Percentiles rank a stretch among this genome's conserved stretches.
These are phyloP conservation scores for honey bee (Apis mellifera) DNA, from an alignment of 1,140 invertebrate species.

Conservation along the genomic window DNA sequence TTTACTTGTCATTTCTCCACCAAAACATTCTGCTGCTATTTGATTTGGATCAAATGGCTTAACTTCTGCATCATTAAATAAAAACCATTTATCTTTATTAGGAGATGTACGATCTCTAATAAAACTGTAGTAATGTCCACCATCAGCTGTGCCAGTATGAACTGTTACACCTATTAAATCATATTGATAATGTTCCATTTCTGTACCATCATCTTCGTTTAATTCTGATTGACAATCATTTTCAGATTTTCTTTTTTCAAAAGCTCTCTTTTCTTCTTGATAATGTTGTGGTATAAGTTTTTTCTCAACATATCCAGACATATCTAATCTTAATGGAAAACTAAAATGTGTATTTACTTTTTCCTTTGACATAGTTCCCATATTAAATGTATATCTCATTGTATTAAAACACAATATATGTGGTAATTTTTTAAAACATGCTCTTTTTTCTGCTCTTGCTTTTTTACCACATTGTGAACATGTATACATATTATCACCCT, in stretches of 20 bases:
- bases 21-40: conserved; percentile 97
- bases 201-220: conserved; percentile 71
- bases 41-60: conserved; percentile 97
- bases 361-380: conserved; percentile 98
- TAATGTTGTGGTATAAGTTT: conserved; percentile 94
- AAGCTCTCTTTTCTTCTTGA: conserved; percentile 83
- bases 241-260: conserved; percentile 75
- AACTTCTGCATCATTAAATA: conserved; percentile 98
- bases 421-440: conserved; percentile 96
- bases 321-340: conserved; percentile 95
- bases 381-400: conserved; percentile 99
- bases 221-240: conserved; percentile 73
- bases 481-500: conserved; percentile 98
- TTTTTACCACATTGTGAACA: conserved; percentile 97
- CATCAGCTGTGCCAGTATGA: conserved; percentile 97
- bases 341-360: conserved; percentile 99
- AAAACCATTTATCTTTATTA: conserved; percentile 93
- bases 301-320: conserved; percentile 97
- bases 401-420: conserved; percentile 98
- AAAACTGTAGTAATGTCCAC: conserved; percentile 98
- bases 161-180: conserved; percentile 97
- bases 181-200: conserved; percentile 88
- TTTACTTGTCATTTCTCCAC: conserved; percentile 98
- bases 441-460: conserved; percentile 96
- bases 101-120: conserved; percentile 91